phyloP scores from a whole-genome alignment of 2,888 invertebrate species.

The Ophraella communa region DNA sequence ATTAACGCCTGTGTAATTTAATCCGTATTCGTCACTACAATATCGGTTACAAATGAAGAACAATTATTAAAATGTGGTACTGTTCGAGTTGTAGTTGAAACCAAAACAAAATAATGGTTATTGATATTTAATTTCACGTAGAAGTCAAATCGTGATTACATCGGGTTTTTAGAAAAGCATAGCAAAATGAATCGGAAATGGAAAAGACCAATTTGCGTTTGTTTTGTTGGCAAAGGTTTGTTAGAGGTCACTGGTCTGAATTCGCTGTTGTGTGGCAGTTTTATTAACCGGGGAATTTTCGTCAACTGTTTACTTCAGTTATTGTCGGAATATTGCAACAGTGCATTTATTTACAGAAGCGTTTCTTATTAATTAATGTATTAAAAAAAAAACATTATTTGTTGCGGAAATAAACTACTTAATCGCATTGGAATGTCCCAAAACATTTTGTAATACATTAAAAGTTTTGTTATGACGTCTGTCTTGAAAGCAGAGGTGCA shows the following conservation, averaged over 20 bases:
- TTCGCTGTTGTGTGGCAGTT: background rate
- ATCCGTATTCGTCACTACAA: slow-evolving; percentile 9
- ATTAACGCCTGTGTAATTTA: slow-evolving; percentile 23
- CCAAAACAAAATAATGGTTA: background rate
- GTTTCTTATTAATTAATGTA: too few relatives aligned
- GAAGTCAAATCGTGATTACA: background rate
- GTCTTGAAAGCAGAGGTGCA: too few relatives aligned
- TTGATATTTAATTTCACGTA: slow-evolving; percentile 1
- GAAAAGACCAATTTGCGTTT: background rate
- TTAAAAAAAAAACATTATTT: too few relatives aligned
- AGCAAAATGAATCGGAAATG: background rate
- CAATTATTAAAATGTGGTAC: slow-evolving; percentile 12
- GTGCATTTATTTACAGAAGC: too few relatives aligned
- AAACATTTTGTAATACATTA: too few relatives aligned
- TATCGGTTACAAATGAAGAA: slow-evolving; percentile 33
- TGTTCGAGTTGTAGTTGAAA: background rate
- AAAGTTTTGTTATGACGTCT: too few relatives aligned
- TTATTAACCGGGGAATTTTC: background rate
- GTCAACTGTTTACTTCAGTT: background rate
- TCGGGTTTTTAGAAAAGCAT: background rate
- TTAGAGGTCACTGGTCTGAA: background rate
- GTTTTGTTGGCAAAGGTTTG: background rate
- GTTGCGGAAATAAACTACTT: too few relatives aligned
- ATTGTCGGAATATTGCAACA: background rate
- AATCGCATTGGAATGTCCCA: too few relatives aligned